Conservation (phyloP, 2,888 invertebrate species). For the Arge pagana region DNA sequence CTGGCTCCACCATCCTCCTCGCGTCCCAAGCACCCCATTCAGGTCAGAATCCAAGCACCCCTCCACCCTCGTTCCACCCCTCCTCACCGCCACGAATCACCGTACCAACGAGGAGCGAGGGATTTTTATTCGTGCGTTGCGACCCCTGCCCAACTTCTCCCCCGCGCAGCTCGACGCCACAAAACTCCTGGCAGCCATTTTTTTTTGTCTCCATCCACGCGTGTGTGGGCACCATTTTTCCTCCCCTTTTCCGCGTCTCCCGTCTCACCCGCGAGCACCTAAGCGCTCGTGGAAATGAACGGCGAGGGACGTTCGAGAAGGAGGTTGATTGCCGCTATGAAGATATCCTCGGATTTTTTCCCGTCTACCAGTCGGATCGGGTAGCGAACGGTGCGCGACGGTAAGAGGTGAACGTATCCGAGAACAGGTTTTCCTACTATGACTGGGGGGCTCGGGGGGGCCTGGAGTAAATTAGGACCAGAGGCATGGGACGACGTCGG, state of each 20-base stretch:
- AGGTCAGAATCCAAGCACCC: conserved; percentile 17
- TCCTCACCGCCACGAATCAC: conserved; percentile 33
- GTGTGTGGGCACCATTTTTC: no score
- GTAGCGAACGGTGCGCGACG: background rate
- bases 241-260: background rate
- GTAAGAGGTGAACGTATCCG: no score
- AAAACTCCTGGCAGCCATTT: conserved; percentile 9
- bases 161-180: background rate
- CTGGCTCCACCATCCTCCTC: conserved; percentile 32
- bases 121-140: conserved; percentile 54
- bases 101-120: conserved; percentile 41
- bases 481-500: background rate
- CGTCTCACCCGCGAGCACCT: background rate
- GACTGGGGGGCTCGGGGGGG: background rate
- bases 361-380: background rate
- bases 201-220: no score
- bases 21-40: conserved; percentile 1
- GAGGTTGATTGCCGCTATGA: background rate
- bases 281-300: background rate
- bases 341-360: background rate
- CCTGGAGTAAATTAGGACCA: conserved; percentile 1
- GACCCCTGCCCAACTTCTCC: conserved; percentile 20
- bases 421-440: no score
- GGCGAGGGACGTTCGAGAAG: background rate
- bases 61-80: conserved; percentile 29